Evolutionary conservation across 37 sponge, comb jelly and placozoan genomes (phyloP).

Genomic region (Diacarnus erythraeanus): DNA sequence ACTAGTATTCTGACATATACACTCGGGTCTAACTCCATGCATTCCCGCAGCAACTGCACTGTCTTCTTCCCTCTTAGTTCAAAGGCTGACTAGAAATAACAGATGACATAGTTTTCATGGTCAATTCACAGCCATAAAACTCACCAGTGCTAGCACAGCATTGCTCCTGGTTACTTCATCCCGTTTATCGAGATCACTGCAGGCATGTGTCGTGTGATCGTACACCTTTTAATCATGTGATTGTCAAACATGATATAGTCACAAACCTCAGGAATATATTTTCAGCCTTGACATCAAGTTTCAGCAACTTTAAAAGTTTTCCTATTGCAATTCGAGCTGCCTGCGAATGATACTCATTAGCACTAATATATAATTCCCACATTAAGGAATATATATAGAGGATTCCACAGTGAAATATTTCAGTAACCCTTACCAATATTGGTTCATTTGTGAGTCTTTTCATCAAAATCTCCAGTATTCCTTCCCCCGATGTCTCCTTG

Average conservation of each 20-base stretch:
- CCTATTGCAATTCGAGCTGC: slow-evolving; percentile 36
- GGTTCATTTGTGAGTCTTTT: slow-evolving; percentile 29
- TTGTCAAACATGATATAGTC: background rate
- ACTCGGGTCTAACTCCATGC: slow-evolving; percentile 50
- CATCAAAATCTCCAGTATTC: background rate
- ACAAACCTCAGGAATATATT: slow-evolving; percentile 18
- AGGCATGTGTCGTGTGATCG: background rate
- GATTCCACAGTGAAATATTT: background rate
- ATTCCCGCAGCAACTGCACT: slow-evolving; percentile 26
- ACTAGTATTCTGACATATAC: slow-evolving; percentile 45
- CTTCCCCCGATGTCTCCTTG: background rate
- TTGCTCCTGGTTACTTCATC: slow-evolving; percentile 12
- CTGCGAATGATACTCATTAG: slow-evolving; percentile 15
- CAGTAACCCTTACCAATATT: slow-evolving; percentile 6
- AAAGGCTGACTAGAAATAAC: slow-evolving; percentile 27
- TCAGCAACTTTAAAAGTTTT: background rate
- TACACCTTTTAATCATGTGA: background rate
- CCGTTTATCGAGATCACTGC: background rate
- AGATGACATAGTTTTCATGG: background rate
- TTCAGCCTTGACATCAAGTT: slow-evolving; percentile 16
- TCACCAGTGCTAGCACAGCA: slow-evolving; percentile 20
- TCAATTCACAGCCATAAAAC: background rate
- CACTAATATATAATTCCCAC: background rate
- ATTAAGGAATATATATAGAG: background rate
- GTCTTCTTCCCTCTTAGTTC: background rate